These are phyloP conservation scores for Scaptodrosophila latifasciaeformis DNA, from an alignment of 2,888 invertebrate genomes.

Conservation along the genomic window DNA sequence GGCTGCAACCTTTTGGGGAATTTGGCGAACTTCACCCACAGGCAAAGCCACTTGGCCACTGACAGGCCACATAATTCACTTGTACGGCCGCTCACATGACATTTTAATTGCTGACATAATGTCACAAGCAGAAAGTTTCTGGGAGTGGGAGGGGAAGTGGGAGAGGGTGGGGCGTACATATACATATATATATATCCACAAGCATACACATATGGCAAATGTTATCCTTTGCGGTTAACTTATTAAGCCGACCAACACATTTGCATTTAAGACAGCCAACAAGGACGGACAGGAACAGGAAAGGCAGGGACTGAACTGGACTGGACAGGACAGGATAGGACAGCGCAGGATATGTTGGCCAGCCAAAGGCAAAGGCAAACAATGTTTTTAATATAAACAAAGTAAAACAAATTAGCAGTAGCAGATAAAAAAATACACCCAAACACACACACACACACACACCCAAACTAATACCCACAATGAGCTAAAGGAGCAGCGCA, in stretches of 20 bases:
- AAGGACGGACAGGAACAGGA: too few relatives aligned
- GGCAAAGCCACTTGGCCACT: constrained; percentile 16
- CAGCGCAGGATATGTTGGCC: constrained; percentile 30
- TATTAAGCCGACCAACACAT: constrained; percentile 36
- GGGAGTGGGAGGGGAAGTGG: background rate
- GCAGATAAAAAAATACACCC: constrained; percentile 7
- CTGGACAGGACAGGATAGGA: constrained; percentile 14
- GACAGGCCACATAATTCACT: constrained; percentile 55
- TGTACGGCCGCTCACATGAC: constrained; percentile 48
- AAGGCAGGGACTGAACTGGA: too few relatives aligned
- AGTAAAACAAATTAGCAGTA: constrained; percentile 63
- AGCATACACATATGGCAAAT: constrained; percentile 35
- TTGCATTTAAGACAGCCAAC: too few relatives aligned
- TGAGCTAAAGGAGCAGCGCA: too few relatives aligned
- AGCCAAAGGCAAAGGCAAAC: constrained; percentile 34
- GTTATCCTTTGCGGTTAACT: constrained; percentile 61
- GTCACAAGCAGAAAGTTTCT: constrained; percentile 24
- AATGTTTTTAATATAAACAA: constrained; percentile 67
- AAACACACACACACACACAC: background rate
- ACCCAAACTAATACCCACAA: too few relatives aligned
- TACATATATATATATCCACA: constrained; percentile 31
- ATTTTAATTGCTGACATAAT: constrained; percentile 63
- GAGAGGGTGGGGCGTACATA: constrained; percentile 17
- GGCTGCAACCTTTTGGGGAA: too few relatives aligned
- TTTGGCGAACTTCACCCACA: too few relatives aligned